These are phyloP conservation scores for Lithobates pipiens DNA, from an alignment of 2,797 vertebrate genomes.

Conservation along the genomic window DNA sequence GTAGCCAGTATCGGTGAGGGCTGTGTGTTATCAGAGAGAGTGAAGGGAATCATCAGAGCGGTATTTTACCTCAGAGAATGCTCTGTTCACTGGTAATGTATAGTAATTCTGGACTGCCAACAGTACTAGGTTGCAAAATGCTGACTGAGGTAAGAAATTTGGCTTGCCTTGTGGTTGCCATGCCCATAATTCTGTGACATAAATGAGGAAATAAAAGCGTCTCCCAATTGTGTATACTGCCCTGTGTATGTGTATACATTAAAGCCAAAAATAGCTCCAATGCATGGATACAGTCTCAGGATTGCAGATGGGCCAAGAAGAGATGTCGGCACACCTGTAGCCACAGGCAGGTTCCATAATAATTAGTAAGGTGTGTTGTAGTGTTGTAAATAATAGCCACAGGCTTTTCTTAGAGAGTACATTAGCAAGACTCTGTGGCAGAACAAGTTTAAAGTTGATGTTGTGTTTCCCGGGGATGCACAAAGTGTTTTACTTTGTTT, in stretches of 20 bases:
- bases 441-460: slow-evolving; percentile 23
- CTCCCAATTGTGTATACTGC: not conserved
- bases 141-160: too few species aligned
- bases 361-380: not conserved
- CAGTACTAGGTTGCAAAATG: too few species aligned
- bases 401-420: not conserved
- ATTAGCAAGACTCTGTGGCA: not conserved
- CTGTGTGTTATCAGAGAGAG: too few species aligned
- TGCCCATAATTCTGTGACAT: too few species aligned
- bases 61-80: too few species aligned
- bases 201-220: not conserved
- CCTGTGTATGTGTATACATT: not conserved
- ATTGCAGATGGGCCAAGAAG: not conserved
- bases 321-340: not conserved
- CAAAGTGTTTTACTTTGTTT: not conserved
- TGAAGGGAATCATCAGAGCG: too few species aligned
- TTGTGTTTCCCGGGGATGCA: not conserved
- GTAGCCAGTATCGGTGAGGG: too few species aligned
- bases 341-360: not conserved
- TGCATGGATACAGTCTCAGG: not conserved
- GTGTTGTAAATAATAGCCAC: not conserved
- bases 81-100: too few species aligned
- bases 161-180: too few species aligned
- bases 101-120: too few species aligned
- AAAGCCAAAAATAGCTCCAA: not conserved